Evolutionary conservation across 2,113 vertebrate species (phyloP).

Genomic region (Podarcis cretensis): DNA sequence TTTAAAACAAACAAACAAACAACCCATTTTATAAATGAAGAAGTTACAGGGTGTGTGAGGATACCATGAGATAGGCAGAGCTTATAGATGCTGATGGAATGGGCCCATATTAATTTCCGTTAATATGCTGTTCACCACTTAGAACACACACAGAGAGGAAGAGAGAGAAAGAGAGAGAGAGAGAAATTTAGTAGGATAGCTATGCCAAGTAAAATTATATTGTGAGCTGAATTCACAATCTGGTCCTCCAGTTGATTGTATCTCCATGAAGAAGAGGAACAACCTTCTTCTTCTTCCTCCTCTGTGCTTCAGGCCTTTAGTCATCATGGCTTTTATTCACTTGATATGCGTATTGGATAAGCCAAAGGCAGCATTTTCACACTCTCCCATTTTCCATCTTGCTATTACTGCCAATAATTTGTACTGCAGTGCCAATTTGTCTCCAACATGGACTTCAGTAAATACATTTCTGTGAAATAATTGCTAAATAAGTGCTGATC

Average conservation of each 20-base stretch:
- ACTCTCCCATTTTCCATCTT: not conserved
- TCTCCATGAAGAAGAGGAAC: not conserved
- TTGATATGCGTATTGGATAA: not conserved
- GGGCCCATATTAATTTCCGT: not conserved
- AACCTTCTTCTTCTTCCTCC: not conserved
- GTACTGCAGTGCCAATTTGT: not conserved
- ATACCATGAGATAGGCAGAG: not conserved
- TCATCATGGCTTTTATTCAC: not conserved
- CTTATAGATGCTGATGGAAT: not conserved
- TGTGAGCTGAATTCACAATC: not conserved
- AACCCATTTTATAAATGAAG: no score
- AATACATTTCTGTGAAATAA: conserved; percentile 10
- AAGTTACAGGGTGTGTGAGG: not conserved
- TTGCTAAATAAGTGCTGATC: conserved; percentile 32
- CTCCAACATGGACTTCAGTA: not conserved
- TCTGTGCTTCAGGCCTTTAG: not conserved
- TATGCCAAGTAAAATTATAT: not conserved
- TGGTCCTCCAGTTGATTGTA: not conserved
- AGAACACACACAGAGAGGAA: no score
- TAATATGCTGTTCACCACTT: no score
- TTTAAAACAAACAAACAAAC: not conserved
- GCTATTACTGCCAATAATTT: conserved; percentile 9
- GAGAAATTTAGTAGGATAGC: not conserved
- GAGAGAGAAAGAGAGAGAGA: no score
- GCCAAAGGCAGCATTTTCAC: conserved; percentile 2